Evolutionary conservation across 2,888 invertebrate genomes (phyloP).

Genomic region (Tetragonisca angustula): DNA sequence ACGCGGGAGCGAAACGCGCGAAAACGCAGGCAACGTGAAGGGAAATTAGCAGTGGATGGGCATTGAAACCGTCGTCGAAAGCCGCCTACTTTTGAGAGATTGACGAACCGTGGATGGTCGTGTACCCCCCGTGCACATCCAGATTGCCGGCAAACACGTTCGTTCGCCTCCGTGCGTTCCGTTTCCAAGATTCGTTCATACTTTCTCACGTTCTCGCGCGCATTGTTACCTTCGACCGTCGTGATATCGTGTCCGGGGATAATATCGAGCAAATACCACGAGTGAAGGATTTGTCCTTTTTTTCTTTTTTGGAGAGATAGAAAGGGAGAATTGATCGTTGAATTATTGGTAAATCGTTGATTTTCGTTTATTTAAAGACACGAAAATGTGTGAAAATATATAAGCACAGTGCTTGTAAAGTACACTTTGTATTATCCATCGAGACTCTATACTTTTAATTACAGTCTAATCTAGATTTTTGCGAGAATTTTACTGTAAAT

Average conservation of each 20-base stretch:
- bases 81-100: slow-evolving; percentile 36
- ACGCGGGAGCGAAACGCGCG: slow-evolving; percentile 19
- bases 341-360: no score
- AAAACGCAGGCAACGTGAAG: slow-evolving; percentile 53
- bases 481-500: no score
- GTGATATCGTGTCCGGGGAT: neutral
- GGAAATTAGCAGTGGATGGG: slow-evolving; percentile 60
- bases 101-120: slow-evolving; percentile 40
- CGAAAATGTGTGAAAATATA: no score
- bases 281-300: no score
- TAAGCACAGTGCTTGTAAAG: neutral
- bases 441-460: no score
- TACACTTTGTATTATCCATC: no score
- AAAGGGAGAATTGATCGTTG: no score
- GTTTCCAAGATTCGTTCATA: neutral
- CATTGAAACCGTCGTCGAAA: slow-evolving; percentile 61
- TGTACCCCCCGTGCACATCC: neutral
- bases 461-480: no score
- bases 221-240: neutral
- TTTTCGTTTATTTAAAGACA: no score
- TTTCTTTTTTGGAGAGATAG: neutral
- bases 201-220: slow-evolving; percentile 15
- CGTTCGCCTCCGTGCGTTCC: neutral
- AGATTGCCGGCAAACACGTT: slow-evolving; percentile 13
- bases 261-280: neutral